Base-by-base conservation (phyloP, 2,797 vertebrate species). In the Mycteria americana region DNA sequence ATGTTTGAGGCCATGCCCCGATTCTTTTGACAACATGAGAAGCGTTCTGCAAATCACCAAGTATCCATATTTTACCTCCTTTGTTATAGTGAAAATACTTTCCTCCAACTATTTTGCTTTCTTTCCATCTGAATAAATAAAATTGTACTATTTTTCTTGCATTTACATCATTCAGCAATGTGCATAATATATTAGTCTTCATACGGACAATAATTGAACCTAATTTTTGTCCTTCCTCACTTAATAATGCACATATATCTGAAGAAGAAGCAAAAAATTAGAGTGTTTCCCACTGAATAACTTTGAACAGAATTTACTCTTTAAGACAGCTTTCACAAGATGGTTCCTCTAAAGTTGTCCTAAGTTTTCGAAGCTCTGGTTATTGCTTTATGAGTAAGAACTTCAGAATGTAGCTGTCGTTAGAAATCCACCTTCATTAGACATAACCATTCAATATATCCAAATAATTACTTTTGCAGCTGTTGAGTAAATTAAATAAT, bases 401-500 rank as follows among this genome's bases (percentile, higher is more conserved):
- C 50, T 89, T 83, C 56, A 79, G 65, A 79, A 87, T 81, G 54
- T 35, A 91, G 50, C 14, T 77, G 53, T 15, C 67, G 75, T 85
- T 89, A 68, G 39, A 91, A 85, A 90, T 88, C 9, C 28, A 88
- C 53, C 64, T 94, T 85, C 31, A 70, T 76, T 64, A 94, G 46
- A 41, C n/a, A 41, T 43, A 95, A 68, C n/a, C 2, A 0, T 67
- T 74, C 65, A 65, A 41, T 30, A 68, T 33, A 94, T 33, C 31
- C 56, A 78, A 68, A 30, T 78, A 94, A 81, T 88, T 81, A 86
- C 15, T 81, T 62, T 50, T 60, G 76, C 73, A 93, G 25, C 33
- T 74, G 48, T 62, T 81, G 56, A 64, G n/a, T 78, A 72, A 94
- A 64, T 88, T 88, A 78, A 94, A 83, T 81, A 88, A 90, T 54